Evolutionary conservation across 2,797 vertebrate species (phyloP).

Genomic region (Darevskia nairensis): DNA sequence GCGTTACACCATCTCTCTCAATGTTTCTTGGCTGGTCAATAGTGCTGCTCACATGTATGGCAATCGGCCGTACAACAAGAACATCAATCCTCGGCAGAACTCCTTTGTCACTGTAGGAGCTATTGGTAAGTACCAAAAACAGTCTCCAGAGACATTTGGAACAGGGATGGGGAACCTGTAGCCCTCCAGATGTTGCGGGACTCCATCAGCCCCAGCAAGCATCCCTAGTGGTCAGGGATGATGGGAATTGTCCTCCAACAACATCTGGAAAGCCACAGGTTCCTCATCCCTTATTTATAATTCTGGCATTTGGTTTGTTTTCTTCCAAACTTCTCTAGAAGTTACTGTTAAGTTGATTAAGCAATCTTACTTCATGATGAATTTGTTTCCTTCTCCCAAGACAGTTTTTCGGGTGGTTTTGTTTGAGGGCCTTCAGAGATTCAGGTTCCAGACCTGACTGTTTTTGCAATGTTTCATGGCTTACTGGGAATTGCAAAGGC

Average conservation of each 20-base stretch:
- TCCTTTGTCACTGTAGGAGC: slow-evolving; percentile 79
- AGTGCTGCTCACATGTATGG: slow-evolving; percentile 84
- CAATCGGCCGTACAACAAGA: slow-evolving; percentile 82
- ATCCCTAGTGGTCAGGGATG: too few species aligned
- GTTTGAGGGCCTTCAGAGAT: not conserved
- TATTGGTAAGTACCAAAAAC: slow-evolving; percentile 76
- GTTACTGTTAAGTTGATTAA: not conserved
- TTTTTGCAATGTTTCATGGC: not conserved
- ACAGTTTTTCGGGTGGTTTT: not conserved
- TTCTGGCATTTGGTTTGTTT: not conserved
- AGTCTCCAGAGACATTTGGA: not conserved
- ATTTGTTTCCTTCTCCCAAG: not conserved
- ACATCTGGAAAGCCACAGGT: too few species aligned
- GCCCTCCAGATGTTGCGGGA: too few species aligned
- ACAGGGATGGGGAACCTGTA: too few species aligned
- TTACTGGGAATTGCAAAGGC: not conserved
- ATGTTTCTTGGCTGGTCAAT: slow-evolving; percentile 84
- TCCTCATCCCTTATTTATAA: too few species aligned
- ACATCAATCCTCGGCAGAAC: slow-evolving; percentile 84
- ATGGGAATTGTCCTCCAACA: too few species aligned
- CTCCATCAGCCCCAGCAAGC: too few species aligned
- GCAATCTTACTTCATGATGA: too few species aligned
- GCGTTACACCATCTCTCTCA: slow-evolving; percentile 82
- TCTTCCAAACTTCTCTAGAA: not conserved
- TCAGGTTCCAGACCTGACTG: not conserved